Conservation (phyloP, 1,140 invertebrate species). For the Metopolophium dirhodum region DNA sequence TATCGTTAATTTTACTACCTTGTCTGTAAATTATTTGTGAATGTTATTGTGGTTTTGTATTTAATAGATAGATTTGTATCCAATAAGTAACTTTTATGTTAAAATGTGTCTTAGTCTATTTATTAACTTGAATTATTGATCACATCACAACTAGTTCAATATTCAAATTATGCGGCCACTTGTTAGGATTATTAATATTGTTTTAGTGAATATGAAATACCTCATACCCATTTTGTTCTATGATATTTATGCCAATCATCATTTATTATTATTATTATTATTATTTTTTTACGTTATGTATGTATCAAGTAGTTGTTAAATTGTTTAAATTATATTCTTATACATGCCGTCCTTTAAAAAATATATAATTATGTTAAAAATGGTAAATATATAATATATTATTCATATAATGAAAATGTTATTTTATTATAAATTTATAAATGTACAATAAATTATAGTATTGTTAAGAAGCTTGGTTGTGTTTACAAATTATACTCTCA, state of each 20-base stretch:
- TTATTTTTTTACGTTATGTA: background rate
- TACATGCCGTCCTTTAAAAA: background rate
- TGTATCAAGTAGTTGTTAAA: background rate
- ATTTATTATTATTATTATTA: background rate
- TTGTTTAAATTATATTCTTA: conserved; percentile 8
- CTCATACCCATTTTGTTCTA: background rate
- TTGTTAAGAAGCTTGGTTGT: background rate
- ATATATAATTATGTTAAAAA: background rate
- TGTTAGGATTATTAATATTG: background rate
- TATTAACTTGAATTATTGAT: background rate
- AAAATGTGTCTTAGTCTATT: background rate
- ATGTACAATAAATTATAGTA: background rate
- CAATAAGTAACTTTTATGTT: background rate
- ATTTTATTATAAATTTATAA: background rate
- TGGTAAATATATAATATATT: background rate
- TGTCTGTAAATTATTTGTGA: background rate
- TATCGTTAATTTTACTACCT: background rate
- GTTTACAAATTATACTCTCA: no score
- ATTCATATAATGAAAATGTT: background rate
- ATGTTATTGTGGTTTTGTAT: background rate
- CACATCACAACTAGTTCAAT: background rate
- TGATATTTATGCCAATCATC: background rate
- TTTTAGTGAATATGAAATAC: background rate
- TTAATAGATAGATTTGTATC: background rate
- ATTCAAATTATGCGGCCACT: background rate